Evolutionary conservation across 2,113 vertebrate species (phyloP), one percentile per base, ranked within the genome.

Genomic region (Climacteris rufus): DNA sequence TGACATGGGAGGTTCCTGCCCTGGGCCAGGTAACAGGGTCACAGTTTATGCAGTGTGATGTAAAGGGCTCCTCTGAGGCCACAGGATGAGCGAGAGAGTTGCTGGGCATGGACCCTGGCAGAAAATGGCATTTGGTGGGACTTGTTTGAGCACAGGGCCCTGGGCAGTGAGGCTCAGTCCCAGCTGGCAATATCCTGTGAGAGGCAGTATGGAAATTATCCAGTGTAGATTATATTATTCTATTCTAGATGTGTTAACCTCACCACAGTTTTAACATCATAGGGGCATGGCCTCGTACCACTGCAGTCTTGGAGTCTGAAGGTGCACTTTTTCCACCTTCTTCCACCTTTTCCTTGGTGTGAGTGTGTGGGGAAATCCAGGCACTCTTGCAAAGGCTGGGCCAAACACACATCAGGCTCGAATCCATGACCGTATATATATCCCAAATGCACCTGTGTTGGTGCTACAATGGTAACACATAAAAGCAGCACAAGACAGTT

Each of bases 1-100:
- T 0, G 0, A 15, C n/a, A 5, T 3, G 56, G 30, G 85, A 44
- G 24, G 28, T 23, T 53, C 49, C n/a, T 76, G 49, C 45, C 4
- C 4, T 33, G 70, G 53, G 76, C n/a, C 53, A n/a, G 65, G 74
- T 28, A 71, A 39, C 63, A 50, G 50, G 20, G 37, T 4, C 70
- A 69, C 37, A 30, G 18, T 35, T 76, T 61, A 11, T 27, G 3
- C 2, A 17, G 13, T 30, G 45, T 8, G 4, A 31, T 18, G 37
- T 10, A 4, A 44, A 28, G 0, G 0, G 39, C 31, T 77, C 13
- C 44, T 79, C 40, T 53, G 61, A 65, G 57, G 63, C 25, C 19
- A 35, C 24, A 31, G 57, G 15, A 56, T 2, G 2, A 65, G 40
- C 40, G 60, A 49, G 11, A 25, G 22, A 21, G n/a, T 8, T 37